These are phyloP conservation scores for Amphiprion percula DNA, from an alignment of 2,113 vertebrate genomes.

Conservation along the genomic window DNA sequence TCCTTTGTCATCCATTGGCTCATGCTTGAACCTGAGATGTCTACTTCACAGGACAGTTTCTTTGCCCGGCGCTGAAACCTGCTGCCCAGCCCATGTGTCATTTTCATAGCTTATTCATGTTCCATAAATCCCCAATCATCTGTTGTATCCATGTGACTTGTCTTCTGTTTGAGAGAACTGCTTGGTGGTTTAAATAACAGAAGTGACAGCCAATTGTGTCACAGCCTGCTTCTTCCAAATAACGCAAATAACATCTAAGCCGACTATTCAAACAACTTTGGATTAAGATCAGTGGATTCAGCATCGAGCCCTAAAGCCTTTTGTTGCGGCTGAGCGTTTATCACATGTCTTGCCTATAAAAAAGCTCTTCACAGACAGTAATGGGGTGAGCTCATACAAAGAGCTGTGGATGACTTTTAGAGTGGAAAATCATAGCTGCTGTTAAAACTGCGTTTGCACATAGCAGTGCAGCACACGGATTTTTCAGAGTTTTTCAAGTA, in stretches of 20 bases:
- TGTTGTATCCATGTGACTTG: slow-evolving; percentile 28
- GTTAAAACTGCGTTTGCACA: slow-evolving; percentile 43
- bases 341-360: slow-evolving; percentile 68
- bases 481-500: slow-evolving; percentile 58
- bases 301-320: slow-evolving; percentile 51
- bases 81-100: neutral
- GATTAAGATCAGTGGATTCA: slow-evolving; percentile 71
- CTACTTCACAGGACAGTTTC: slow-evolving; percentile 2
- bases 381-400: slow-evolving; percentile 69
- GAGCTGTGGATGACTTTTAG: slow-evolving; percentile 66
- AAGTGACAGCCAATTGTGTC: slow-evolving; percentile 60
- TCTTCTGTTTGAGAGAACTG: slow-evolving; percentile 41
- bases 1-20: neutral
- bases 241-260: slow-evolving; percentile 63
- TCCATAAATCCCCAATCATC: slow-evolving; percentile 42
- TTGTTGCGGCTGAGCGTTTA: slow-evolving; percentile 59
- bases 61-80: slow-evolving; percentile 8
- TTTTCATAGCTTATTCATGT: slow-evolving; percentile 42
- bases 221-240: slow-evolving; percentile 57
- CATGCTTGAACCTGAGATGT: slow-evolving; percentile 5
- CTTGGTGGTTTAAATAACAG: slow-evolving; percentile 53
- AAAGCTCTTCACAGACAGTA: slow-evolving; percentile 70
- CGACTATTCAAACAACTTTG: slow-evolving; percentile 59
- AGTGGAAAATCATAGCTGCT: slow-evolving; percentile 68
- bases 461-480: slow-evolving; percentile 40